Base-by-base conservation (phyloP, 2,797 vertebrate species). In the Telmatherina bonti region DNA sequence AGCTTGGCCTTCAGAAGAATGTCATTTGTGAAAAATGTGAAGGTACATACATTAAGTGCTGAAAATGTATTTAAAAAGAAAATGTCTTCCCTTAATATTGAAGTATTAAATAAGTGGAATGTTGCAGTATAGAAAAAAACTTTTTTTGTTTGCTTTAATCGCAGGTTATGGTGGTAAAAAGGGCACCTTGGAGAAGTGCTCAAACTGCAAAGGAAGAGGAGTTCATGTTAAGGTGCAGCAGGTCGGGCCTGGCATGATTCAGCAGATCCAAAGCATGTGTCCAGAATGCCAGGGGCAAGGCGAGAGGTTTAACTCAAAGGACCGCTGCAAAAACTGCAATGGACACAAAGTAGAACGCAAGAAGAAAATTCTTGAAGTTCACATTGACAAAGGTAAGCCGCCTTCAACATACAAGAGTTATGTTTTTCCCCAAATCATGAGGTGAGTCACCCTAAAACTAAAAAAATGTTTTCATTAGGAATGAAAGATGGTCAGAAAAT, bases 401-500 rank as follows among this genome's bases (percentile, higher is more conserved):
- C 8, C 2, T 30, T 4, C 15, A 53, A 26, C 33, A 33, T 12
- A 5, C 13, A 62, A 15, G 2, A 47, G 7, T 13, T 9, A 43
- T 30, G 9, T 43, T 43, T n/a, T 29, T 16, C 20, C 22, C 3
- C 7, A 20, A 29, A 43, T 5, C 45, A 49, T 22, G 45, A 49
- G 10, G 2, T 22, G n/a, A 24, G n/a, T 22, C 8, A 9, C 11
- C 11, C 8, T 33, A 33, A 31, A 79, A 35, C 33, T 8, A 0
- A 59, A n/a, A 3, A 0, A 24, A 3, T 69, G 30, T 67, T 4
- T 74, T 64, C 1, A 47, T n/a, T 62, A 99, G 98, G 98, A 78
- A 99, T 99, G 97, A 98, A 95, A 89, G 97, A 99, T 60, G 95
- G 96, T 38, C 98, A 99, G 86, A 99, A 95, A 91, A 96, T 99